phyloP scores from a whole-genome alignment of 1,140 invertebrate genomes.

The Drosophila willistoni region DNA sequence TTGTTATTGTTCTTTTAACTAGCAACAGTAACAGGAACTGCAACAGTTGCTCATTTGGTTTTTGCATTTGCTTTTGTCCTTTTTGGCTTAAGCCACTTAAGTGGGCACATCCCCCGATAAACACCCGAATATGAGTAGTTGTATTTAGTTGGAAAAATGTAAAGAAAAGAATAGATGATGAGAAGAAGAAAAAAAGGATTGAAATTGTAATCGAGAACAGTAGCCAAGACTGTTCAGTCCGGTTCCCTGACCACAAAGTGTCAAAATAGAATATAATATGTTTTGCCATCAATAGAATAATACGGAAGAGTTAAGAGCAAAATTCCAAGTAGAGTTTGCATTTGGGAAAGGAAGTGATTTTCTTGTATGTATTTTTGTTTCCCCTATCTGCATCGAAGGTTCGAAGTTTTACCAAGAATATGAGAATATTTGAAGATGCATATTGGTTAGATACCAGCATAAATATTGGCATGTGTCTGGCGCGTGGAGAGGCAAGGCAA shows the following conservation, averaged over 20 bases:
- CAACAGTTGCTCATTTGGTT: not conserved
- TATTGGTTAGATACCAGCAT: slow-evolving; percentile 48
- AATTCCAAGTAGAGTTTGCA: slow-evolving; percentile 36
- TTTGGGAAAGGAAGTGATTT: slow-evolving; percentile 37
- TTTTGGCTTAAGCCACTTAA: slow-evolving; percentile 65
- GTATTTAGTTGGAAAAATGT: not conserved
- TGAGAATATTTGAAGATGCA: slow-evolving; percentile 2
- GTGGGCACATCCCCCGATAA: slow-evolving; percentile 60
- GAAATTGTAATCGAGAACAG: slow-evolving; percentile 42
- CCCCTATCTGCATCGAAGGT: not conserved
- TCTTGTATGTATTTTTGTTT: not conserved
- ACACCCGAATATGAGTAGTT: slow-evolving; percentile 22
- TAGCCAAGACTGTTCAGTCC: not conserved
- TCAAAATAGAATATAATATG: slow-evolving; percentile 50
- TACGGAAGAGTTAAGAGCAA: slow-evolving; percentile 58
- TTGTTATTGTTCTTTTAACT: slow-evolving; percentile 9
- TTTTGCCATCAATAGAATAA: slow-evolving; percentile 46
- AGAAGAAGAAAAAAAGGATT: slow-evolving; percentile 21
- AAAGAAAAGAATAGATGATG: not conserved
- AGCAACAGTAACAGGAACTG: slow-evolving; percentile 10
- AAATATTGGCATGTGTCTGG: slow-evolving; percentile 51
- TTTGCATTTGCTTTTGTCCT: not conserved
- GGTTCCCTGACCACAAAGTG: slow-evolving; percentile 50
- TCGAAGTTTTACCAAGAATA: slow-evolving; percentile 38
- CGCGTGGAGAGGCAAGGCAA: slow-evolving; percentile 46